phyloP scores from a whole-genome alignment of 2,113 vertebrate genomes.

The Crotalus viridis region DNA sequence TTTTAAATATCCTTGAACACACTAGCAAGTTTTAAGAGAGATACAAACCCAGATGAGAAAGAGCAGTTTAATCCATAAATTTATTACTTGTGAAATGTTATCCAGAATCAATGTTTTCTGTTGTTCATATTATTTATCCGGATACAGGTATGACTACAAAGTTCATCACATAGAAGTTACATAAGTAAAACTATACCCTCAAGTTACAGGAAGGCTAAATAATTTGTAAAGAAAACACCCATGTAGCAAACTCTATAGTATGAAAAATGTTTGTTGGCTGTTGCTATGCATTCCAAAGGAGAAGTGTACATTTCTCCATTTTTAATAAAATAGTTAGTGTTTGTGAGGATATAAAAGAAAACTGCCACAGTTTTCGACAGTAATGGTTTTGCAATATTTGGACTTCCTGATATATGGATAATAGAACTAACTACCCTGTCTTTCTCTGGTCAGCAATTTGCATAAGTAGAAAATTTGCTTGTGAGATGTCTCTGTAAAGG shows the following conservation, averaged over 20 bases:
- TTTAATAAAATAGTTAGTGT: not conserved
- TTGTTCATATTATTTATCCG: not conserved
- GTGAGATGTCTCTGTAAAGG: not conserved
- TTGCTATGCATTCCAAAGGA: not conserved
- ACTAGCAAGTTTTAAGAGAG: not conserved
- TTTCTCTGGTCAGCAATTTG: not conserved
- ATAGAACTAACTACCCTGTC: not conserved
- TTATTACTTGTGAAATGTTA: not conserved
- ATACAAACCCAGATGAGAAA: not conserved
- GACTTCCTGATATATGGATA: not conserved
- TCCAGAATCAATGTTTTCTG: not conserved
- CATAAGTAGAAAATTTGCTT: not conserved
- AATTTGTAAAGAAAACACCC: not conserved
- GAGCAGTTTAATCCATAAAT: not conserved
- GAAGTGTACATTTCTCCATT: not conserved
- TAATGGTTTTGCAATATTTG: not conserved
- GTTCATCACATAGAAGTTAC: not conserved
- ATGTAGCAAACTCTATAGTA: not conserved
- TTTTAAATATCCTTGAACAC: not conserved
- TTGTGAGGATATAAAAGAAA: not conserved
- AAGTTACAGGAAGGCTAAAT: not conserved
- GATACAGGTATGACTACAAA: not conserved
- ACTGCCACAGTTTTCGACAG: not conserved
- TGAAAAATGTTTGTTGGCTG: not conserved
- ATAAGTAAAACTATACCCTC: conserved; percentile 2